Conservation (phyloP, 2,888 invertebrate species). For the Ptychoptera contaminata region DNA sequence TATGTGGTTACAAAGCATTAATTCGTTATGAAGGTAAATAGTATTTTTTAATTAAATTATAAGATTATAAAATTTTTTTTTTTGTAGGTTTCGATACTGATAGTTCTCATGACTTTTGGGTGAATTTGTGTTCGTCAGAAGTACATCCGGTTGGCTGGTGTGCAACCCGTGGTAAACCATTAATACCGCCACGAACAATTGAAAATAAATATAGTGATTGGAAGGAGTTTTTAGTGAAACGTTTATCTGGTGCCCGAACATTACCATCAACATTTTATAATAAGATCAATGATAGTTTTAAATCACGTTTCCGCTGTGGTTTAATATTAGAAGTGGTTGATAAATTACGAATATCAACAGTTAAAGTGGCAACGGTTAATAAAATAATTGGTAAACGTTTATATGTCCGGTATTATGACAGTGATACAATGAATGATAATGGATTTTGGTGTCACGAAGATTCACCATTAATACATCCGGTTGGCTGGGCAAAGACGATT, state of each 20-base stretch:
- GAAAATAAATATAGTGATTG: constrained; percentile 89
- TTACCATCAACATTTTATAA: constrained; percentile 83
- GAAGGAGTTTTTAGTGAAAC: constrained; percentile 86
- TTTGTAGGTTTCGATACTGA: constrained; percentile 61
- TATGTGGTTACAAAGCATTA: constrained; percentile 73
- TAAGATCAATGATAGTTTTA: constrained; percentile 70
- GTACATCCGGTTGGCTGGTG: constrained; percentile 99
- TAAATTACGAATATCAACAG: constrained; percentile 87
- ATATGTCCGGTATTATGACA: constrained; percentile 79
- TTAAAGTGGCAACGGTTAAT: constrained; percentile 76
- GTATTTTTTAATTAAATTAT: background rate
- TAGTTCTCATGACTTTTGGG: constrained; percentile 87
- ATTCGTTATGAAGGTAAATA: constrained; percentile 61
- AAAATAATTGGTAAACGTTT: constrained; percentile 86
- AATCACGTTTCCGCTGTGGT: constrained; percentile 68
- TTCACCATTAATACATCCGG: constrained; percentile 85
- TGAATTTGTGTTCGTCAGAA: constrained; percentile 81
- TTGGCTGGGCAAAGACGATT: constrained; percentile 87
- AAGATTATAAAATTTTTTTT: background rate
- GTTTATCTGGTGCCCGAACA: constrained; percentile 88
- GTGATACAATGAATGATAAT: constrained; percentile 51
- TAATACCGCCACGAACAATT: constrained; percentile 86
- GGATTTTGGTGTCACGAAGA: constrained; percentile 97
- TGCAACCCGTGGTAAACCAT: constrained; percentile 83
- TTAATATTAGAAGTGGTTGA: constrained; percentile 88